phyloP scores from a whole-genome alignment of 2,113 vertebrate genomes.

The Corythoichthys intestinalis region DNA sequence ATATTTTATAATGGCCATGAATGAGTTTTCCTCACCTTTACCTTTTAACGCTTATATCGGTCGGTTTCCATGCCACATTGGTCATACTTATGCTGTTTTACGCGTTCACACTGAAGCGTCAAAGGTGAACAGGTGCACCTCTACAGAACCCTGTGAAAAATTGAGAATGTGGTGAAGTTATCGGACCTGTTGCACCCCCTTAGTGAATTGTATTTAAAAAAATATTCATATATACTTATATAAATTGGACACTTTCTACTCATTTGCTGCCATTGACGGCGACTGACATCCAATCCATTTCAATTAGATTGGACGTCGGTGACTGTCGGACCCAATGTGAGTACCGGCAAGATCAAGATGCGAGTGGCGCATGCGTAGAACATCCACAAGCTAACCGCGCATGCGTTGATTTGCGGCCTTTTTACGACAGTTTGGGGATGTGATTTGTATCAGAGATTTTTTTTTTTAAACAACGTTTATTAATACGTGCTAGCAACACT shows the following conservation, averaged over 20 bases:
- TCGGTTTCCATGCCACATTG: neutral
- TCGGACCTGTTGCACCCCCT: neutral
- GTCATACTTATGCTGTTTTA: neutral
- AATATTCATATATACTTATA: neutral
- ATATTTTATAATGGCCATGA: neutral
- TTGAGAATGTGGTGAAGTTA: neutral
- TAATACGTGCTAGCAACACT: neutral
- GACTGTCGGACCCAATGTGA: too few species aligned
- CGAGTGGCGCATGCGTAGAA: too few species aligned
- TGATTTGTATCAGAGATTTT: too few species aligned
- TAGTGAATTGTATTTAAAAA: neutral
- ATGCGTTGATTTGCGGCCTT: too few species aligned
- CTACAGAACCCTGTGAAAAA: neutral
- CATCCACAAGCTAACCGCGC: too few species aligned
- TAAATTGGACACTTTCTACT: neutral
- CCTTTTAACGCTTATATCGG: neutral
- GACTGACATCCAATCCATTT: too few species aligned
- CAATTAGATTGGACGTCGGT: too few species aligned
- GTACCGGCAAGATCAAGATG: too few species aligned
- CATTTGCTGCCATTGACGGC: neutral
- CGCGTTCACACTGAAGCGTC: neutral
- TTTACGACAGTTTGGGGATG: too few species aligned
- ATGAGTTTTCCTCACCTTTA: neutral
- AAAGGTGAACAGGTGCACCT: neutral
- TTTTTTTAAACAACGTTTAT: too few species aligned